A percentile compares a stretch with the other conserved stretches of the same genome.
Conservation (phyloP, 2,888 invertebrate genomes). For the Leistus spinibarbis region DNA sequence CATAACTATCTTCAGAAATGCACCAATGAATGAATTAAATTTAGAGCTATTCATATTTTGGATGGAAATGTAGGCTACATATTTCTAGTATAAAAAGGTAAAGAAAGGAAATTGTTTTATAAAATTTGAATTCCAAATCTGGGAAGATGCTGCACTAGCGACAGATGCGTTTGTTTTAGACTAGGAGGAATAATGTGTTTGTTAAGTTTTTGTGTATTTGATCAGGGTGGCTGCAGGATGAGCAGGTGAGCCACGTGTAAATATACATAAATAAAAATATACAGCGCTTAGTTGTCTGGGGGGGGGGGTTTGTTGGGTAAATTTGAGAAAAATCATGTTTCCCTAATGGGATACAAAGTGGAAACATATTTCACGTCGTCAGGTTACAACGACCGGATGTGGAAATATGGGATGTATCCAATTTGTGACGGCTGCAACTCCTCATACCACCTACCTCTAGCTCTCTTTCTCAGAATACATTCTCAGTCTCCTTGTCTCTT, state of each 20-base stretch:
- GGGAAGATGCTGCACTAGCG: neutral
- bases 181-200: neutral
- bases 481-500: neutral
- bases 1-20: too few species aligned
- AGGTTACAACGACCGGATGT: constrained; percentile 45
- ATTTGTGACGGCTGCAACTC: constrained; percentile 37
- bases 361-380: constrained; percentile 53
- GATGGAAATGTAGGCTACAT: too few species aligned
- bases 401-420: constrained; percentile 37
- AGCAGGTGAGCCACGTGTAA: constrained; percentile 17
- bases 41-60: too few species aligned
- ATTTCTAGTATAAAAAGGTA: too few species aligned
- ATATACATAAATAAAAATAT: constrained; percentile 8
- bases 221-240: neutral
- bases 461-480: constrained; percentile 28
- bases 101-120: too few species aligned
- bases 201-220: neutral
- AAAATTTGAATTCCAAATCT: too few species aligned
- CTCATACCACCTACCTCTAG: too few species aligned
- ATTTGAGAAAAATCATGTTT: constrained; percentile 22
- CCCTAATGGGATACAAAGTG: constrained; percentile 55
- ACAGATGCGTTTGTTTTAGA: neutral
- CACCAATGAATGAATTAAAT: too few species aligned
- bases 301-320: neutral
- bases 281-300: too few species aligned